Evolutionary conservation across 2,888 invertebrate genomes (phyloP).

Genomic region (Tenthredo mesomela): DNA sequence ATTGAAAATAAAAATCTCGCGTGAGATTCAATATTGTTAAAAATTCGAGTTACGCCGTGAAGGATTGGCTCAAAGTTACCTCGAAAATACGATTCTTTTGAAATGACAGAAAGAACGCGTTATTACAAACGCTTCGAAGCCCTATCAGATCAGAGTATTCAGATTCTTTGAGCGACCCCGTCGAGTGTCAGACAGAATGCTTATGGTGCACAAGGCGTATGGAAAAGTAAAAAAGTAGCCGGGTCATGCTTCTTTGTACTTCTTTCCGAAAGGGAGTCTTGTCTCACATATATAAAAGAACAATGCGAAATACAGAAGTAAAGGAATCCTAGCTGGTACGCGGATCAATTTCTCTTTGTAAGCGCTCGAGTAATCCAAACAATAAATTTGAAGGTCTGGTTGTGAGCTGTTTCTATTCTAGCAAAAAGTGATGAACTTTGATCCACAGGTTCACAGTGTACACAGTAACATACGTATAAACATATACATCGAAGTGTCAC

Average conservation of each 20-base stretch:
- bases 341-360: neutral
- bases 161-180: conserved; percentile 12
- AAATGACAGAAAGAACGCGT: neutral
- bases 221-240: conserved; percentile 17
- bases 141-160: neutral
- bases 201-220: neutral
- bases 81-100: neutral
- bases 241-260: neutral
- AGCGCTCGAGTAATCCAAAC: conserved; percentile 1
- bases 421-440: neutral
- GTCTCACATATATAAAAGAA: neutral
- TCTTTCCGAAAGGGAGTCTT: neutral
- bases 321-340: neutral
- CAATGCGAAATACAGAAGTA: neutral
- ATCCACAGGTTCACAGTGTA: neutral
- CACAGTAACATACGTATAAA: neutral
- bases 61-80: conserved; percentile 14
- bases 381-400: neutral
- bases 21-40: neutral
- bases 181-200: neutral
- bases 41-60: neutral
- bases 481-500: neutral
- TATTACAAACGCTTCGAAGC: neutral
- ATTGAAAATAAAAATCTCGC: neutral
- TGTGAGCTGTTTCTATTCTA: conserved; percentile 9